Evolutionary conservation across 2,113 vertebrate genomes (phyloP), one percentile per base, ranked within the genome.

Genomic region (Aythya baeri): DNA sequence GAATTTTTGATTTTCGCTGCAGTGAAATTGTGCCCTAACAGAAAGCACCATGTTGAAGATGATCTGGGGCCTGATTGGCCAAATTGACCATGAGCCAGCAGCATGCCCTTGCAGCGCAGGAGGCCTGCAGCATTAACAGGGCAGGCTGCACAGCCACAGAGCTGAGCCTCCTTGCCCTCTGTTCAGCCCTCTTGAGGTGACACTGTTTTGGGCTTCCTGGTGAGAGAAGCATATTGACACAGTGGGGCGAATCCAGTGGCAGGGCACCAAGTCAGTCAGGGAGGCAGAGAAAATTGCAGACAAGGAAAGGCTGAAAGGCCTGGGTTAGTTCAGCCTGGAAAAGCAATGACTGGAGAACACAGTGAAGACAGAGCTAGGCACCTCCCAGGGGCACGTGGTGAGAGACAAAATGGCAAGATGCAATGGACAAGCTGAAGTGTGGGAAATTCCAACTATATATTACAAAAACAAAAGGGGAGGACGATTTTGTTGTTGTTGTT

Each of bases 301-400:
- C 17, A 26, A 54, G 16, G 38, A 61, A 36, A 31, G 2, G 0
- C 20, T 26, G 14, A 49, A 12, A 74, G 17, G 16, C 6, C 43
- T 27, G 26, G 12, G 25, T 3, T 8, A 27, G 17, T 36, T 49
- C 55, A 70, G n/a, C 34, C 31, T 71, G 36, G 25, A 67, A 57
- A 80, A 76, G 3, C 0, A 0, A 25, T 5, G 7, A 70, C 22
- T 7, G 17, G 34, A 91, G 7, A 9, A n/a, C 3, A 29, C 6
- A n/a, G 36, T 73, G 32, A 55, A 44, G 22, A 77, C 15, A 11
- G 15, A 58, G 36, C 7, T 9, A 75, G 16, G 49, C 7, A 54
- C 25, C 43, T 29, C 54, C 36, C 20, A 70, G 22, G 6, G 23
- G 5, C 23, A 14, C 23, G 17, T 12, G 59, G 49, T 57, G 22